Percentiles rank a stretch among this genome's conserved stretches.
Conservation (phyloP, 2,797 vertebrate genomes). For the Denticeps clupeoides region DNA sequence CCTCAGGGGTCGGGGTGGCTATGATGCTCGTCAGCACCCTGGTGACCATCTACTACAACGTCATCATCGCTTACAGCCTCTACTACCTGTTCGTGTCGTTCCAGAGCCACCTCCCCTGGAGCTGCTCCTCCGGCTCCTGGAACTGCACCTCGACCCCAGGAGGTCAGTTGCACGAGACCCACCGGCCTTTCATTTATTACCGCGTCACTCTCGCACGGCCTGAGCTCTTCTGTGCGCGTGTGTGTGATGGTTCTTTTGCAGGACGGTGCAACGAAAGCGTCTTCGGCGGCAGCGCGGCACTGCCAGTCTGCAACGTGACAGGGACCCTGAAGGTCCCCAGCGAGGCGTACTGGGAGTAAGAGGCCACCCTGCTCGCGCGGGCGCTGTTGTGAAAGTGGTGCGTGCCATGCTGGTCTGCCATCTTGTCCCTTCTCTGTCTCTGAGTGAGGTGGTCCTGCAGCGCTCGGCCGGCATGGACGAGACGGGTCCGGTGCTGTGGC, state of each 20-base stretch:
- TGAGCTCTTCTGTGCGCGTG: too few species aligned
- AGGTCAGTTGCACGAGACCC: slow-evolving; percentile 50
- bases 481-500: slow-evolving; percentile 81
- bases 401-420: too few species aligned
- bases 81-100: slow-evolving; percentile 94
- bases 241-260: too few species aligned
- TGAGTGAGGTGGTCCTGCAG: slow-evolving; percentile 68
- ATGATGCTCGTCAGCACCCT: slow-evolving; percentile 75
- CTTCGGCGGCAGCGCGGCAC: too few species aligned
- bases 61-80: slow-evolving; percentile 83
- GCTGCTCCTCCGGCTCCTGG: slow-evolving; percentile 62
- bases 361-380: not conserved
- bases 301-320: too few species aligned
- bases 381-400: not conserved
- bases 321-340: too few species aligned
- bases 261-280: too few species aligned
- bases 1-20: slow-evolving; percentile 77
- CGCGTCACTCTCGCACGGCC: too few species aligned
- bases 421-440: too few species aligned
- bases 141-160: slow-evolving; percentile 57
- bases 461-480: slow-evolving; percentile 72
- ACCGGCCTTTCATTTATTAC: too few species aligned
- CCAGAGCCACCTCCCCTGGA: slow-evolving; percentile 79
- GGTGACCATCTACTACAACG: slow-evolving; percentile 81
- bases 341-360: slow-evolving; percentile 91